A percentile compares a stretch with the other conserved stretches of the same genome.
phyloP scores from a whole-genome alignment of 2,888 invertebrate species.

The Polia nebulosa region DNA sequence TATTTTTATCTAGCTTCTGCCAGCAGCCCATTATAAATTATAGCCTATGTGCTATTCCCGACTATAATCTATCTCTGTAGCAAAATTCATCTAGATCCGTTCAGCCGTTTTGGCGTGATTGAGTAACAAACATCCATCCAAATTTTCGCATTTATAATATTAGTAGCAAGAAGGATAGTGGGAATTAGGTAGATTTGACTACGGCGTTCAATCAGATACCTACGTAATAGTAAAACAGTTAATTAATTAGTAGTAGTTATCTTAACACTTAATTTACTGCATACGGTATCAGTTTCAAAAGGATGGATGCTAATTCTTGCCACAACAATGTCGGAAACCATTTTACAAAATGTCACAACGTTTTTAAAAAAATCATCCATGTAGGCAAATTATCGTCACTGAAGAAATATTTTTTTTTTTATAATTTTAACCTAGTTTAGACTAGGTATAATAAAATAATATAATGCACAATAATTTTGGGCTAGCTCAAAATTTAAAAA shows the following conservation, averaged over 20 bases:
- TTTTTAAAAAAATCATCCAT: constrained; percentile 10
- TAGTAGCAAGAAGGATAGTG: no score
- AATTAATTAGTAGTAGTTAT: neutral
- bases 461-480: no score
- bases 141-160: no score
- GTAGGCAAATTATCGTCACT: neutral
- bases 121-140: no score
- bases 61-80: no score
- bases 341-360: neutral
- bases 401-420: neutral
- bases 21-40: no score
- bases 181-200: neutral
- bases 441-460: no score
- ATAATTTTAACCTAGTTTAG: neutral
- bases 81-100: no score
- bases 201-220: constrained; percentile 23
- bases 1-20: no score
- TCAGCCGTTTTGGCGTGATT: no score
- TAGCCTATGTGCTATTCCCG: no score
- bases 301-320: neutral
- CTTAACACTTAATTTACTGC: neutral
- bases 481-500: no score
- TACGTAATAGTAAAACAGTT: neutral
- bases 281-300: neutral
- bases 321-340: neutral